Evolutionary conservation across 2,888 invertebrate species (phyloP).

Genomic region (Phlogophora meticulosa): DNA sequence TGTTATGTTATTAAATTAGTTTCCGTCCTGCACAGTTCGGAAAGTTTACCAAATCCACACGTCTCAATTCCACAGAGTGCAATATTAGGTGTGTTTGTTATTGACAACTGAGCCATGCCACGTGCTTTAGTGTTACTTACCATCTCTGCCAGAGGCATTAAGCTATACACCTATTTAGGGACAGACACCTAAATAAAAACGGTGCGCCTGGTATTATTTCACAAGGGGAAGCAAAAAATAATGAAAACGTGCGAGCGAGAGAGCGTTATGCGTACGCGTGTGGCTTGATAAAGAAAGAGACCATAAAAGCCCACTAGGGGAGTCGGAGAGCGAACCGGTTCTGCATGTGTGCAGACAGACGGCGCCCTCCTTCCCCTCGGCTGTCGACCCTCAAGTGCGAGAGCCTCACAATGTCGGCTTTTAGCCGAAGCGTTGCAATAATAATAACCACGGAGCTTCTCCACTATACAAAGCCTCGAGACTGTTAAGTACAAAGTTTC

Average conservation of each 20-base stretch:
- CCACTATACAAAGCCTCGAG: conserved; percentile 40
- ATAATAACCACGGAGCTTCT: conserved; percentile 79
- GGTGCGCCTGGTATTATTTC: conserved; percentile 86
- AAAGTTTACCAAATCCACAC: conserved; percentile 18
- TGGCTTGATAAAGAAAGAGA: conserved; percentile 84
- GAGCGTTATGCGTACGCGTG: conserved; percentile 84
- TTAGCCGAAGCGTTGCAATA: conserved; percentile 86
- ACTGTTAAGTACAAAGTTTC: conserved; percentile 15
- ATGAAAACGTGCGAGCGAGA: conserved; percentile 88
- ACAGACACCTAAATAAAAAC: conserved; percentile 86
- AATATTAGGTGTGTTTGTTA: conserved; percentile 62
- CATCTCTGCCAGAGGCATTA: conserved; percentile 68
- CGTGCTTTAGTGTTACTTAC: conserved; percentile 78
- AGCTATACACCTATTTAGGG: conserved; percentile 79
- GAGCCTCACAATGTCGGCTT: conserved; percentile 87
- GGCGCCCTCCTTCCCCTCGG: conserved; percentile 87
- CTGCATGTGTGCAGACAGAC: conserved; percentile 89
- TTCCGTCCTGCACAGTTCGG: conserved; percentile 4
- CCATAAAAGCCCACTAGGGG: conserved; percentile 84
- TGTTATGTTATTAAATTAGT: conserved; percentile 17
- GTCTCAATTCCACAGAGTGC: conserved; percentile 33
- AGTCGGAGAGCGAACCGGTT: conserved; percentile 89
- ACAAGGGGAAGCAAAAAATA: conserved; percentile 90
- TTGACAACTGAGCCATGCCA: conserved; percentile 73
- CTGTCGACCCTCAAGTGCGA: conserved; percentile 86